These are phyloP conservation scores for Nasonia longicornis DNA, from an alignment of 1,140 invertebrate species.

Conservation along the genomic window DNA sequence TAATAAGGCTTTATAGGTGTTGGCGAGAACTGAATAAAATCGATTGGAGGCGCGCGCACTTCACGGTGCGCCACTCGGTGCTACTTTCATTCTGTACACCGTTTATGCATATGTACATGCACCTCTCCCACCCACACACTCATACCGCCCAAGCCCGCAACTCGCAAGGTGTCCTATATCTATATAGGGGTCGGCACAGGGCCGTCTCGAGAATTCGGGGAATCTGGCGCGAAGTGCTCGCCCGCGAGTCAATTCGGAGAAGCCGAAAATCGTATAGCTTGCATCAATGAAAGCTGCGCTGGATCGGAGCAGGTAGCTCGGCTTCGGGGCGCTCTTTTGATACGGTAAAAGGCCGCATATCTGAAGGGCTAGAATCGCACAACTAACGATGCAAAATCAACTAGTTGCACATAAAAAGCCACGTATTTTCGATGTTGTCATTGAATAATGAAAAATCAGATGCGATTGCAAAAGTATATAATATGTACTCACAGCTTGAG, in stretches of 20 bases:
- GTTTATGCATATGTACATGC: slow-evolving; percentile 21
- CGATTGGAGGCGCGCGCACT: slow-evolving; percentile 31
- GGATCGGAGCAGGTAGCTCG: background rate
- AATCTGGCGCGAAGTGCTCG: background rate
- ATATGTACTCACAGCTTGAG: no score
- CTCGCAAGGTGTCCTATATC: background rate
- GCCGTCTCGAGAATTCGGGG: background rate
- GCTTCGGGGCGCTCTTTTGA: no score
- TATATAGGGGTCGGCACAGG: slow-evolving; percentile 3
- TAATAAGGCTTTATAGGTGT: background rate
- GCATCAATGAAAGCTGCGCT: background rate
- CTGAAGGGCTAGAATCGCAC: background rate
- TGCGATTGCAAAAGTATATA: no score
- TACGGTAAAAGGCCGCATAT: no score
- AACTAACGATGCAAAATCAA: background rate
- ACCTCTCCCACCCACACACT: slow-evolving; percentile 11
- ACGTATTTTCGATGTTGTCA: no score
- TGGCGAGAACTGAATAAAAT: slow-evolving; percentile 32
- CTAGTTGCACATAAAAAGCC: no score
- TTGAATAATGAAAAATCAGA: no score
- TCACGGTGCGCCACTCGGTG: background rate
- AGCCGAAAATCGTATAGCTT: background rate
- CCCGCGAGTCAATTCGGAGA: background rate
- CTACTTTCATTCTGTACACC: slow-evolving; percentile 16
- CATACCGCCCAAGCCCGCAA: slow-evolving; percentile 22